phyloP scores from a whole-genome alignment of 2,797 vertebrate genomes.

The Eutrigla gurnardus region DNA sequence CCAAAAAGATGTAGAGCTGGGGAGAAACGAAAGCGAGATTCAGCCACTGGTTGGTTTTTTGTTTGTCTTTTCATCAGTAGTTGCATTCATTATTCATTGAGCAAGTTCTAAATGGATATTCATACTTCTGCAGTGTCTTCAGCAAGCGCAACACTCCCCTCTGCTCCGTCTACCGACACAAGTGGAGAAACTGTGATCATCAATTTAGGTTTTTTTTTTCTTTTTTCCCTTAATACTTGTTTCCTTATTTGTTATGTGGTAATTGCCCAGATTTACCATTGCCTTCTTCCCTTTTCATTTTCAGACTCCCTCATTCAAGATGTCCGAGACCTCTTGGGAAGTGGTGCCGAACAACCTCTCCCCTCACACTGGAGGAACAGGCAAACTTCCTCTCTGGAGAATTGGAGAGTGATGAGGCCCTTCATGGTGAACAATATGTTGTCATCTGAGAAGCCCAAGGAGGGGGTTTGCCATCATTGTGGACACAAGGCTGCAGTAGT shows the following conservation, averaged over 20 bases:
- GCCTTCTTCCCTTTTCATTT: neutral
- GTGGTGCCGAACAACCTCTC: neutral
- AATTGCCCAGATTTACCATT: neutral
- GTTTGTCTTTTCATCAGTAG: neutral
- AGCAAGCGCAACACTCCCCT: neutral
- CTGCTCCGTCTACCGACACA: neutral
- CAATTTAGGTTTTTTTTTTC: no score
- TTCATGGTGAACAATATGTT: no score
- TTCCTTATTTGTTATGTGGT: neutral
- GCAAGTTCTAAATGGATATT: neutral
- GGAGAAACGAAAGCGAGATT: neutral
- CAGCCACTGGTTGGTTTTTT: neutral
- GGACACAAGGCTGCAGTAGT: no score
- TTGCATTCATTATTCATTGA: neutral
- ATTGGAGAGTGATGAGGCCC: no score
- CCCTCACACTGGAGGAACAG: neutral
- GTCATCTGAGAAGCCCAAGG: no score
- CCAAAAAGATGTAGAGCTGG: neutral
- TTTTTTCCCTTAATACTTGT: neutral
- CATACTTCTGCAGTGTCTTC: neutral
- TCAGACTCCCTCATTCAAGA: conserved; percentile 2
- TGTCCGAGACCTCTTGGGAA: neutral
- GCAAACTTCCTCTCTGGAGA: neutral
- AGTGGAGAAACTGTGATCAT: neutral
- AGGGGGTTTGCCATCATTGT: no score